Evolutionary conservation across 2,888 invertebrate genomes (phyloP).

Genomic region (Cancer borealis): DNA sequence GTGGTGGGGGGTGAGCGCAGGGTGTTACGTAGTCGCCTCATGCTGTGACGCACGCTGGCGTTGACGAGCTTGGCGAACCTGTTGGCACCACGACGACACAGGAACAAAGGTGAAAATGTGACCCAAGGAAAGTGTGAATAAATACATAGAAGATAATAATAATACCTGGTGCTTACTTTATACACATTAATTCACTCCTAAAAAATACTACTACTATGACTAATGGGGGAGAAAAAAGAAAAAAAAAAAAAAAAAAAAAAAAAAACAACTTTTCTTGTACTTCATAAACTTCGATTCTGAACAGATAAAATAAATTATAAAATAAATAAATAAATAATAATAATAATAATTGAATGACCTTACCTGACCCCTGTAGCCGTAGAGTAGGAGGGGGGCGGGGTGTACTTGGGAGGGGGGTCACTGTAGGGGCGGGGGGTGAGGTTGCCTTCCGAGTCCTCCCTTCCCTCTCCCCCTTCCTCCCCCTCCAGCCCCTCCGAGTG

Average conservation of each 20-base stretch:
- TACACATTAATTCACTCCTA: no score
- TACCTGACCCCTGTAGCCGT: conserved; percentile 91
- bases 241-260: no score
- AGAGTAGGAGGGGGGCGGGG: conserved; percentile 94
- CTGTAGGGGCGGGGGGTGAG: conserved; percentile 71
- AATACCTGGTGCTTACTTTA: no score
- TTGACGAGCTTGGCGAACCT: conserved; percentile 75
- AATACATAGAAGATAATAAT: no score
- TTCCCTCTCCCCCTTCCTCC: conserved; percentile 38
- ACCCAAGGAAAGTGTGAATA: no score
- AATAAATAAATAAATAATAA: no score
- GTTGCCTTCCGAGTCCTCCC: conserved; percentile 39
- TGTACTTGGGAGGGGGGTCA: conserved; percentile 95
- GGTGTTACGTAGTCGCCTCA: conserved; percentile 70
- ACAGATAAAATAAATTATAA: no score
- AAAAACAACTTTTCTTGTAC: no score
- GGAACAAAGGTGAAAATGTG: neutral
- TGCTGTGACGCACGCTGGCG: conserved; percentile 70
- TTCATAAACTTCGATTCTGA: no score
- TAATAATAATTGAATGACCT: neutral
- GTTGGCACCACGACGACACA: neutral
- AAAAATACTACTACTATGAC: no score
- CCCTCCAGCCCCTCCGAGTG: conserved; percentile 52
- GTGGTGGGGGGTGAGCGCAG: conserved; percentile 42
- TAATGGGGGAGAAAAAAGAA: neutral